Evolutionary conservation across 2,888 invertebrate genomes (phyloP).

Genomic region (Coleophora flavipennella): DNA sequence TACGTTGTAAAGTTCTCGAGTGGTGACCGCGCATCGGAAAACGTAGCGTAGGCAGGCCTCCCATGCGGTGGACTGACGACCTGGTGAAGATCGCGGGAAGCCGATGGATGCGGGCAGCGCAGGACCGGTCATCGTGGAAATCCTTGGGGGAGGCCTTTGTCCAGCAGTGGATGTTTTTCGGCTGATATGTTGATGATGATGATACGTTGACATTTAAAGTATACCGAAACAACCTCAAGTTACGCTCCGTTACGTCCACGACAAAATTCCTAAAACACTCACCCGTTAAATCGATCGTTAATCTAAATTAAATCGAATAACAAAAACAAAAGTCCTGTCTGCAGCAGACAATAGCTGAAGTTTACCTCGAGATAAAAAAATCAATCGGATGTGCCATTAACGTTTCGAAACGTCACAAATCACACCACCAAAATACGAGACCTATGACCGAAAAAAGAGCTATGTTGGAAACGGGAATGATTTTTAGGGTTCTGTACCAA

Average conservation of each 20-base stretch:
- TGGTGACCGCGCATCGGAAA: too few species aligned
- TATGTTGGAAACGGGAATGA: slow-evolving; percentile 24
- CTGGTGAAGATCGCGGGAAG: too few species aligned
- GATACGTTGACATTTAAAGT: background rate
- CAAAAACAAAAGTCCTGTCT: background rate
- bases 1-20: too few species aligned
- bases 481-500: background rate
- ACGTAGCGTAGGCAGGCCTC: too few species aligned
- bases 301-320: slow-evolving; percentile 2
- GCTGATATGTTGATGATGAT: too few species aligned
- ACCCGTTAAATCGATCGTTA: background rate
- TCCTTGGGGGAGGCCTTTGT: too few species aligned
- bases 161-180: too few species aligned
- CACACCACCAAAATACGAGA: slow-evolving; percentile 71
- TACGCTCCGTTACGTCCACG: background rate
- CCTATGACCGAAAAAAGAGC: slow-evolving; percentile 68
- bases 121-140: too few species aligned
- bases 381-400: slow-evolving; percentile 51
- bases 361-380: slow-evolving; percentile 14
- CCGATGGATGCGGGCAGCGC: too few species aligned
- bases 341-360: slow-evolving; percentile 12
- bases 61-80: too few species aligned
- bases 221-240: background rate
- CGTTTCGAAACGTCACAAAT: slow-evolving; percentile 71
- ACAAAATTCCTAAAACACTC: background rate